Base-by-base conservation (phyloP, 2,797 vertebrate genomes). In the Enteromius viviparus region DNA sequence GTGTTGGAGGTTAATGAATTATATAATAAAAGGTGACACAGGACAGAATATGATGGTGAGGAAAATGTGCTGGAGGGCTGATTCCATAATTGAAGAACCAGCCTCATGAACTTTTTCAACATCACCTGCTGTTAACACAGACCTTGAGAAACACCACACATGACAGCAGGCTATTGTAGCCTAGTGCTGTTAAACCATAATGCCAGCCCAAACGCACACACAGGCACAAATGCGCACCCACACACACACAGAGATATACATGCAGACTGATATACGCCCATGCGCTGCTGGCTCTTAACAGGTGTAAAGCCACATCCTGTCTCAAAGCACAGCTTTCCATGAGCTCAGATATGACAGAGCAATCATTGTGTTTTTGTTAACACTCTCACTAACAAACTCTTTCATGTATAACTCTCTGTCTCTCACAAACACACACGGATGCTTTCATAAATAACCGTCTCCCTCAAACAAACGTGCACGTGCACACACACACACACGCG, bases 281-380 rank as follows among this genome's bases (percentile, higher is more conserved):
- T 72, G 64, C 6, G 37, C 4, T 68, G 34, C 71, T 68, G 11
- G n/a, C 6, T 76, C 15, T 58, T 64, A 21, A 81, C 87, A 86
- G 80, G 85, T 86, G 85, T 80, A 10, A 81, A 81, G 15, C 85
- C 88, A 85, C 85, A 88, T 88, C 88, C 88, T 88, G 84, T 74
- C 23, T 60, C 34, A 19, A 42, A 55, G 53, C 26, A 74, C 37
- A 29, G 23, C 11, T 75, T 83, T 85, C 83, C 78, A 77, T 85
- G 64, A 85, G 55, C 74, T 81, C 62, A 82, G 17, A 55, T 34
- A 26, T 14, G 37, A 76, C 10, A 79, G 23, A 80, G 19, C 29
- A 37, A 29, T 37, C 17, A 40, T 15, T 82, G 15, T 6, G 14
- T 76, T 68, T 8, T 66, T 6, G 23, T 29, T 6, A 66, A 81